These are phyloP conservation scores for Eristalis intricaria DNA, from an alignment of 2,888 invertebrate species.

Conservation along the genomic window DNA sequence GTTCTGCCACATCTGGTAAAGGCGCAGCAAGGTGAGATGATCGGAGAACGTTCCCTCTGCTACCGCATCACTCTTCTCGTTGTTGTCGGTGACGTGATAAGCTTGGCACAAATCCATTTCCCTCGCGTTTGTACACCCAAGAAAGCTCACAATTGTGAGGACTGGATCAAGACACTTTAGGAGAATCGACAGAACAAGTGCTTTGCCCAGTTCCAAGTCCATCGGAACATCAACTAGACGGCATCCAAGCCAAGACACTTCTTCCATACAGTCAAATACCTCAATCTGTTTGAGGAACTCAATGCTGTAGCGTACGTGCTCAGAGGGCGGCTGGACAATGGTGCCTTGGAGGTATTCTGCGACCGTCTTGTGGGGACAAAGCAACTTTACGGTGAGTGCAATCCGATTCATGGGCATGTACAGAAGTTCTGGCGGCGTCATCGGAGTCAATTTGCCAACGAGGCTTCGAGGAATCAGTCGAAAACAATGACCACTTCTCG, in stretches of 20 bases:
- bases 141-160: conserved; percentile 92
- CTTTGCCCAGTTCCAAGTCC: conserved; percentile 94
- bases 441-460: conserved; percentile 83
- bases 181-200: conserved; percentile 93
- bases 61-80: conserved; percentile 82
- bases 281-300: conserved; percentile 88
- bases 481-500: conserved; percentile 87
- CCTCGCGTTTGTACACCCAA: conserved; percentile 89
- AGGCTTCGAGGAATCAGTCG: conserved; percentile 86
- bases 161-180: conserved; percentile 96
- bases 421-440: conserved; percentile 91
- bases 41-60: conserved; percentile 91
- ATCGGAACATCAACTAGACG: conserved; percentile 94
- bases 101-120: conserved; percentile 81
- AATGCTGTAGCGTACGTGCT: conserved; percentile 88
- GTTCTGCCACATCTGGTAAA: conserved; percentile 88
- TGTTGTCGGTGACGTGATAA: conserved; percentile 6
- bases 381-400: conserved; percentile 91
- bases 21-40: conserved; percentile 91
- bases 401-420: conserved; percentile 90
- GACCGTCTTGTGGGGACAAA: conserved; percentile 88
- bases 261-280: conserved; percentile 91
- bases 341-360: conserved; percentile 91
- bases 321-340: conserved; percentile 90
- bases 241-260: conserved; percentile 88